Base-by-base conservation (phyloP, 2,113 vertebrate species). In the Nerophis lumbriciformis region DNA sequence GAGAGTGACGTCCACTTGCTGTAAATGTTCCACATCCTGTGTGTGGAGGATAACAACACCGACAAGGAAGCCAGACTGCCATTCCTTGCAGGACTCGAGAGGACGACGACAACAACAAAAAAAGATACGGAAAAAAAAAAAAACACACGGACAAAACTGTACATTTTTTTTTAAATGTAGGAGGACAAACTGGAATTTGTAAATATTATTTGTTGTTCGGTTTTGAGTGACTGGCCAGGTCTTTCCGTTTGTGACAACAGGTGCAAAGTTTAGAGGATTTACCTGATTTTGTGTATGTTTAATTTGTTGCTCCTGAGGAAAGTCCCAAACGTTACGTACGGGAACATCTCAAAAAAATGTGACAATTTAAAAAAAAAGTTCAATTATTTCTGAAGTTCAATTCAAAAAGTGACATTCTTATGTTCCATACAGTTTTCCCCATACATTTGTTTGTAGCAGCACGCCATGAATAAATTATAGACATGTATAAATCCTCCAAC, bases 141-240 rank as follows among this genome's bases (percentile, higher is more conserved):
- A 82, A 80, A 28, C 68, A 72, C 77, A 61, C 61, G 74, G 82
- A 85, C 77, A 85, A 86, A 86, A 89, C 84, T 89, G 89, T 89
- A 90, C 78, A 86, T 88, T 90, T 88, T 88, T 88, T 88, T 89
- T 90, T 86, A 80, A 83, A 73, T 88, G 83, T 90, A 87, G 78
- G 79, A 89, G 76, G 85, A 85, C 76, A 86, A 87, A 80, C 71
- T 85, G 83, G 71, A 88, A 88, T 91, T 90, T 92, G 90, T 92
- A 92, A 91, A 92, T 92, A 92, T 89, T 90, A 78, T 90, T 87
- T 79, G 80, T 91, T 37, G 88, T 89, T 90, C 88, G 86, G 86
- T 87, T 57, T 89, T 77, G 83, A 87, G 69, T 87, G 88, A 87
- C 79, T 83, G 80, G 80, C 78, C 73, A 65, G 74, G 84, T 76